A percentile compares a stretch with the other conserved stretches of the same genome.
Conservation (phyloP, 2,888 invertebrate species). For the Agrypnus murinus region DNA sequence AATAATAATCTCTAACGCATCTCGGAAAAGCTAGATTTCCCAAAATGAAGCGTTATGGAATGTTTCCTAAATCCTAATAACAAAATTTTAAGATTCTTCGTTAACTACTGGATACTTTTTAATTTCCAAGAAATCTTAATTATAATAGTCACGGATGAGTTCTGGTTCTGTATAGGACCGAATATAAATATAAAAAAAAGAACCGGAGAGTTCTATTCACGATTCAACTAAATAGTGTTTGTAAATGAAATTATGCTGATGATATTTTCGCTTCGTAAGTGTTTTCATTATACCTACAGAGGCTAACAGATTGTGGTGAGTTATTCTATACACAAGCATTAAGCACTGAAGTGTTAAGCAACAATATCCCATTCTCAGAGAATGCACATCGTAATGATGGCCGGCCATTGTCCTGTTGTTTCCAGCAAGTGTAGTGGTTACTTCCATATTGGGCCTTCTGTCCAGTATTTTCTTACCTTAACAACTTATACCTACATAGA, state of each 20-base stretch:
- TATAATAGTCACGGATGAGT: conserved; percentile 3
- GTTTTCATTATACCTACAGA: conserved; percentile 9
- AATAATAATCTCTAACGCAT: too few species aligned
- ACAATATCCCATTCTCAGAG: conserved; percentile 24
- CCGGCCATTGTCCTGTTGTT: conserved; percentile 52
- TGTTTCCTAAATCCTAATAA: too few species aligned
- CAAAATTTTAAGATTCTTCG: too few species aligned
- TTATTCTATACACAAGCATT: conserved; percentile 3
- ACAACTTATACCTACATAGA: too few species aligned
- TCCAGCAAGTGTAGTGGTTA: conserved; percentile 52
- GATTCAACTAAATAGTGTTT: conserved; percentile 2
- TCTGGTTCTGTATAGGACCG: background rate
- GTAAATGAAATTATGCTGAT: background rate
- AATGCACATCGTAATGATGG: conserved; percentile 33
- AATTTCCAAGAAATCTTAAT: conserved; percentile 20
- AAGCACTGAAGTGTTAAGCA: conserved; percentile 32
- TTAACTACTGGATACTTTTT: background rate
- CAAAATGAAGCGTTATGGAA: too few species aligned
- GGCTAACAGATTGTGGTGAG: background rate
- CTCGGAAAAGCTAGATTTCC: too few species aligned
- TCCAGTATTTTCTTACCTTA: conserved; percentile 56
- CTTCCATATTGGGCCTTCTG: conserved; percentile 57
- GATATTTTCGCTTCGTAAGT: conserved; percentile 7
- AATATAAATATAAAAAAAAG: background rate
- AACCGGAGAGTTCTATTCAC: background rate